A percentile compares a stretch with the other conserved stretches of the same genome.
phyloP scores from a whole-genome alignment of 1,140 invertebrate species.

The Microplitis demolitor region DNA sequence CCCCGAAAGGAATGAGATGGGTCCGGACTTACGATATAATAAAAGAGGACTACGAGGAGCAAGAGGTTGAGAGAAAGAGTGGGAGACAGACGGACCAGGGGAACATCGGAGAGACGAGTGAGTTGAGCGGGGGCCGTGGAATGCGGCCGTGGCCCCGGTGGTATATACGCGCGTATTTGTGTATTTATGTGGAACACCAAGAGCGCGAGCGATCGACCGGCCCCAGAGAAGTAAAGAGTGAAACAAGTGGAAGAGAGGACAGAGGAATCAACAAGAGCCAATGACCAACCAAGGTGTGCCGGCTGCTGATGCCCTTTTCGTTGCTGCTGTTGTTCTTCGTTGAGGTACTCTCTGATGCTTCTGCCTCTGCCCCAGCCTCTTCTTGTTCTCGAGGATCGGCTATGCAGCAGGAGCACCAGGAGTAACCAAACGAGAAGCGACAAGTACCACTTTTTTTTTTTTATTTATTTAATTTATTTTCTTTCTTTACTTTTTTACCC shows the following conservation, averaged over 20 bases:
- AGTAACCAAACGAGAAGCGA: slow-evolving; percentile 44
- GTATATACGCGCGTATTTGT: slow-evolving; percentile 54
- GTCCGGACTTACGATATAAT: not conserved
- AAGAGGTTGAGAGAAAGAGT: not conserved
- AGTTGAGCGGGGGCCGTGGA: slow-evolving; percentile 46
- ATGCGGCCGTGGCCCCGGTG: slow-evolving; percentile 56
- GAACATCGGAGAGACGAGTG: slow-evolving; percentile 24
- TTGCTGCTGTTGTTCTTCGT: slow-evolving; percentile 13
- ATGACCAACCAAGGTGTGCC: slow-evolving; percentile 59
- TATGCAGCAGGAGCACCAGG: slow-evolving; percentile 57
- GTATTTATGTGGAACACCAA: slow-evolving; percentile 59
- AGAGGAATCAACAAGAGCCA: slow-evolving; percentile 43
- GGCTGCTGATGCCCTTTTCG: slow-evolving; percentile 47
- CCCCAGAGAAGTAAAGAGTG: not conserved
- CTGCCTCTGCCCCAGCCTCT: no score
- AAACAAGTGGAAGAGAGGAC: slow-evolving; percentile 20
- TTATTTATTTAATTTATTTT: slow-evolving; percentile 22
- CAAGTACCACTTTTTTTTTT: slow-evolving; percentile 21
- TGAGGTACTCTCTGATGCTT: not conserved
- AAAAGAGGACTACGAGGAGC: not conserved
- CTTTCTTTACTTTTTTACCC: slow-evolving; percentile 9
- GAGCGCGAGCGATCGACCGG: slow-evolving; percentile 4
- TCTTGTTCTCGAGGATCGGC: slow-evolving; percentile 35
- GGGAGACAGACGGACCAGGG: slow-evolving; percentile 23
- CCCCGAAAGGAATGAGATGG: slow-evolving; percentile 9